Percentiles rank a stretch among this genome's conserved stretches.
Conservation (phyloP, 2,113 vertebrate genomes). For the Xenopus tropicalis region DNA sequence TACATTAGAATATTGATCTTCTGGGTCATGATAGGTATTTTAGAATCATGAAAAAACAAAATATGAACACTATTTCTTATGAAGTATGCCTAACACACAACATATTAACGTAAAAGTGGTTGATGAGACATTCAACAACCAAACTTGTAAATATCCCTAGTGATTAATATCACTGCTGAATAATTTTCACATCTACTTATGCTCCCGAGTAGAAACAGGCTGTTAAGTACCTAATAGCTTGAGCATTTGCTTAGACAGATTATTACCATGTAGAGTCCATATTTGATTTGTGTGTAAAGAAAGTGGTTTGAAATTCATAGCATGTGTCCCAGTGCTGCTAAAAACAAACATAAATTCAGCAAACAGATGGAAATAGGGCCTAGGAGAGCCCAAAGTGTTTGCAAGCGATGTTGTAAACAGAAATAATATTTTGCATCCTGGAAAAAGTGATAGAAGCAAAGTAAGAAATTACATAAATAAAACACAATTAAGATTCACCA, state of each 20-base stretch:
- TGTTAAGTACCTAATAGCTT: slow-evolving; percentile 26
- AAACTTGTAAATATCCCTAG: neutral
- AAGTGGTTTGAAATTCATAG: slow-evolving; percentile 36
- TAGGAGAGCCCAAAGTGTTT: slow-evolving; percentile 48
- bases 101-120: neutral
- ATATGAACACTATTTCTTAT: too few relatives aligned
- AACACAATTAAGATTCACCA: slow-evolving; percentile 30
- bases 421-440: slow-evolving; percentile 29
- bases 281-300: slow-evolving; percentile 43
- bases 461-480: slow-evolving; percentile 13
- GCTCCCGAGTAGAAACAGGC: slow-evolving; percentile 29
- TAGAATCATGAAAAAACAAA: too few relatives aligned
- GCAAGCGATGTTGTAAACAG: slow-evolving; percentile 41
- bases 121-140: neutral
- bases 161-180: slow-evolving; percentile 18
- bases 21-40: too few relatives aligned
- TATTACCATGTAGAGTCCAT: neutral
- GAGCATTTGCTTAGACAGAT: slow-evolving; percentile 27
- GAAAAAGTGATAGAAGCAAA: slow-evolving; percentile 22
- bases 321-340: slow-evolving; percentile 31
- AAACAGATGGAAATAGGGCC: slow-evolving; percentile 43
- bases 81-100: neutral
- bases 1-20: too few relatives aligned
- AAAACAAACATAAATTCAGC: slow-evolving; percentile 49
- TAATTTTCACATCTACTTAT: slow-evolving; percentile 17